Evolutionary conservation across 2,888 invertebrate species (phyloP), one percentile per base, ranked within the genome.

Genomic region (Globia sparganii): DNA sequence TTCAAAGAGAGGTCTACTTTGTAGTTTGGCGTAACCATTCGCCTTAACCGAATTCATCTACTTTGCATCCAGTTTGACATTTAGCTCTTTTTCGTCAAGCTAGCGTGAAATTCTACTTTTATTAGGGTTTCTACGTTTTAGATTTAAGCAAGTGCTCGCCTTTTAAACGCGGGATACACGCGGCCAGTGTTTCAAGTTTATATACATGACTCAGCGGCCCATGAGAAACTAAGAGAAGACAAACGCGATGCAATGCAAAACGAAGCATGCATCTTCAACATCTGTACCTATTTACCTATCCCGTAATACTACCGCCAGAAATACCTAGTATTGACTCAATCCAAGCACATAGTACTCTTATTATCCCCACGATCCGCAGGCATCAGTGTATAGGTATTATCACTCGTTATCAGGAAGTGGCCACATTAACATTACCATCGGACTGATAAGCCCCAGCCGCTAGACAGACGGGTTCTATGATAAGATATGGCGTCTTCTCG

Each of bases 381-480:
- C 76, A 78, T 73, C 69, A 73, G 67, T 77, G 72, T 85, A 85
- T 84, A 81, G n/a, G n/a, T 78, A 83, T 84, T 85, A 88, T 89
- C 87, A 80, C 67, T 66, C 61, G 80, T 84, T 91, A 90, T 91
- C 87, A 86, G 72, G 75, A 81, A 82, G 75, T 87, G 85, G 85
- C 76, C 80, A 86, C 85, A 80, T 80, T 83, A 75, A 86, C 85
- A 80, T 80, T 83, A 75, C 80, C 85, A 80, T 84, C 80, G 75
- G 67, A 59, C 70, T 72, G 90, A 90, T 91, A 91, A 89, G 80
- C 69, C 53, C 77, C 72, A 88, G 88, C 84, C 86, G 83, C 76
- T 77, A 86, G 84, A 82, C 83, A 91, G 89, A 89, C 89, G 78
- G 85, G 81, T 75, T 73, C 65, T 46, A 28, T 67, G 91, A 92